Conservation (phyloP, 2,888 invertebrate genomes). For the Microplitis manilae region DNA sequence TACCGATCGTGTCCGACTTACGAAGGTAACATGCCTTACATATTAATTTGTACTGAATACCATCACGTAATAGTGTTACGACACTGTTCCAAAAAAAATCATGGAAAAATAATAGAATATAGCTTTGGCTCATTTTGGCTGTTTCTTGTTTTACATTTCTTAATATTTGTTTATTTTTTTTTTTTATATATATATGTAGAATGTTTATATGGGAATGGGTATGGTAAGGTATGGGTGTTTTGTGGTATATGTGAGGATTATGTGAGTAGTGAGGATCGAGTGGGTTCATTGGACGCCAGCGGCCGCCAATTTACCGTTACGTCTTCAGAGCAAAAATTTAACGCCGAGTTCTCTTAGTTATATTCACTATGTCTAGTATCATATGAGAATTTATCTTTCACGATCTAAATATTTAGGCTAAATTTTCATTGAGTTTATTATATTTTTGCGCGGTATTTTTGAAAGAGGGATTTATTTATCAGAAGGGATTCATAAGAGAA, state of each 20-base stretch:
- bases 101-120: too few relatives aligned
- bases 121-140: background rate
- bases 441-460: too few relatives aligned
- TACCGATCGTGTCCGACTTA: background rate
- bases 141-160: background rate
- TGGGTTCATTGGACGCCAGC: slow-evolving; percentile 72
- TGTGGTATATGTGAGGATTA: slow-evolving; percentile 37
- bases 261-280: slow-evolving; percentile 58
- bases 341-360: slow-evolving; percentile 9
- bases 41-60: background rate
- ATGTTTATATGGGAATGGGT: too few relatives aligned
- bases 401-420: too few relatives aligned
- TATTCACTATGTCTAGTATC: too few relatives aligned
- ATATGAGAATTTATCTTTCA: too few relatives aligned
- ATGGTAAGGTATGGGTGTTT: slow-evolving; percentile 7
- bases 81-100: background rate
- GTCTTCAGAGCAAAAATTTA: slow-evolving; percentile 63
- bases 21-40: background rate
- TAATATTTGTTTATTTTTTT: background rate
- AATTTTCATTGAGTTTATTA: too few relatives aligned
- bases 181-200: background rate
- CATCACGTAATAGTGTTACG: background rate
- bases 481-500: too few relatives aligned
- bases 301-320: slow-evolving; percentile 72
- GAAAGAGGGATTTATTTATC: too few relatives aligned